Evolutionary conservation across 2,113 vertebrate species (phyloP).

Genomic region (Condylura cristata): DNA sequence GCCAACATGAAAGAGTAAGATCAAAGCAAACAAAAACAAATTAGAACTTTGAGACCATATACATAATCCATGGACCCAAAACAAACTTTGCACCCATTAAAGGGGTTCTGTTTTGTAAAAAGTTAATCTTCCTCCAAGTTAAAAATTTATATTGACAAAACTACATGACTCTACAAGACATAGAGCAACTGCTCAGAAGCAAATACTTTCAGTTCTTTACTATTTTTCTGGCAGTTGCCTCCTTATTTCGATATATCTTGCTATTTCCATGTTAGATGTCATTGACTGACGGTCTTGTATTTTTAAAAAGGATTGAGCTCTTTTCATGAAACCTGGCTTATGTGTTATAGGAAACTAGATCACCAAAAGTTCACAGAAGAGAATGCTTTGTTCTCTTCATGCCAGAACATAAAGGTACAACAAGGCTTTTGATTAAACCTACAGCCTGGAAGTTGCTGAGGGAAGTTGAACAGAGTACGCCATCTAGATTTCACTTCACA

Average conservation of each 20-base stretch:
- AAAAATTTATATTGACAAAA: not conserved
- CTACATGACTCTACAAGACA: not conserved
- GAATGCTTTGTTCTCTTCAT: not conserved
- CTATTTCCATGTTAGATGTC: not conserved
- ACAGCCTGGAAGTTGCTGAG: not conserved
- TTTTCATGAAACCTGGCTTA: not conserved
- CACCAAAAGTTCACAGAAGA: not conserved
- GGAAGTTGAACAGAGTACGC: not conserved
- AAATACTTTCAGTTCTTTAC: not conserved
- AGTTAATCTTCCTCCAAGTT: not conserved
- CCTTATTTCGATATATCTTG: not conserved
- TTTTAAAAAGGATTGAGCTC: not conserved
- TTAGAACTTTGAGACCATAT: not conserved
- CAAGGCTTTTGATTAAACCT: not conserved
- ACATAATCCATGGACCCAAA: not conserved
- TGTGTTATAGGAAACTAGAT: not conserved
- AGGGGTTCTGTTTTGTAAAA: not conserved
- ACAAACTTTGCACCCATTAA: not conserved
- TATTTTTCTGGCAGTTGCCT: not conserved
- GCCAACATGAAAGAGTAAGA: not conserved
- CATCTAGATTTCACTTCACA: not conserved
- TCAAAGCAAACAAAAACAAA: not conserved
- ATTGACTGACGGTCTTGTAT: not conserved
- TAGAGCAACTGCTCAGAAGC: not conserved
- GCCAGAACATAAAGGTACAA: not conserved